phyloP scores from a whole-genome alignment of 2,888 invertebrate genomes.

The Sepiola atlantica region DNA sequence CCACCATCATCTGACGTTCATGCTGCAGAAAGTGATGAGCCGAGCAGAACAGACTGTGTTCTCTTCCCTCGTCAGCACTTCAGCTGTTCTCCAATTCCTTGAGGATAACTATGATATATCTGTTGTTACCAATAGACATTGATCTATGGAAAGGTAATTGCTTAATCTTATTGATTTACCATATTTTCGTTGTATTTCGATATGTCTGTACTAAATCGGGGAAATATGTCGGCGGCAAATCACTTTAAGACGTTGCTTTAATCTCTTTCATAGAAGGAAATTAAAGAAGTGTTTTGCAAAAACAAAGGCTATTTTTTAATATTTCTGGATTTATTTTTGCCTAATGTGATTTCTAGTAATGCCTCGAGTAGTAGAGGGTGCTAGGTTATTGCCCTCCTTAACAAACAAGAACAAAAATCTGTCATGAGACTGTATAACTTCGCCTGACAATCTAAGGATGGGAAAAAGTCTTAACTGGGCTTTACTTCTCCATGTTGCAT shows the following conservation, averaged over 20 bases:
- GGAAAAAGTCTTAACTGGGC: too few species aligned
- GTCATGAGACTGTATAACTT: too few species aligned
- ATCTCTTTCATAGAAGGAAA: too few species aligned
- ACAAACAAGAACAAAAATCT: too few species aligned
- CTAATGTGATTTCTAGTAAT: neutral
- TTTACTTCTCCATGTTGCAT: too few species aligned
- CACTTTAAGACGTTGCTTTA: neutral
- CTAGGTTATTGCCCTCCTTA: too few species aligned
- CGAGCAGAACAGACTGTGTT: conserved; percentile 85
- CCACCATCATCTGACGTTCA: conserved; percentile 96
- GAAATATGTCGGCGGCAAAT: neutral
- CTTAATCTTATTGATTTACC: conserved; percentile 45
- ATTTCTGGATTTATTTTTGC: neutral
- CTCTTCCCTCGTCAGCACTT: conserved; percentile 83
- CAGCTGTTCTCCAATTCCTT: conserved; percentile 83
- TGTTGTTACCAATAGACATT: neutral
- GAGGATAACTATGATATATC: conserved; percentile 76
- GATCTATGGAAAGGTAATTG: conserved; percentile 16
- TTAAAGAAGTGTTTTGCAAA: neutral
- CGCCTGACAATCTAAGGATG: too few species aligned
- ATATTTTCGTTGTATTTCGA: neutral
- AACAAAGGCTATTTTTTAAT: too few species aligned
- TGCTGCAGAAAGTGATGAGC: conserved; percentile 88
- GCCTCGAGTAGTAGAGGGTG: too few species aligned
- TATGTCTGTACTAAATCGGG: neutral